Evolutionary conservation across 2,113 vertebrate species (phyloP).

Genomic region (Lipotes vexillifer): DNA sequence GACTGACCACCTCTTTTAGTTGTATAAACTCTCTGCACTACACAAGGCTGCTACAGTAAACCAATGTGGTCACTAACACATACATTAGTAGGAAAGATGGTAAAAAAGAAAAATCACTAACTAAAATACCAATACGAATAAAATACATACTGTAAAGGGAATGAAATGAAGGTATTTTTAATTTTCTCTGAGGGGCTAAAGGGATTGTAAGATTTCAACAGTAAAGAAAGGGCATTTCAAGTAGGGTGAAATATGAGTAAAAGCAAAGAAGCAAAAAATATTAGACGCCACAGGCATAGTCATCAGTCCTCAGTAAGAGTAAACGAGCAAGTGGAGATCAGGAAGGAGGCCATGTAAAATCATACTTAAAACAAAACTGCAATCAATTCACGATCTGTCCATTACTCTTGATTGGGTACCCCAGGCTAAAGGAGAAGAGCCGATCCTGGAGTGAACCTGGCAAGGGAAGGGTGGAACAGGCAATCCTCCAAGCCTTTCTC

Average conservation of each 20-base stretch:
- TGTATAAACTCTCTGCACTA: not conserved
- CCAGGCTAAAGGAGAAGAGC: not conserved
- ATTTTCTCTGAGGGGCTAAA: slow-evolving; percentile 16
- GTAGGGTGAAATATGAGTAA: not conserved
- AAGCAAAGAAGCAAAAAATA: not conserved
- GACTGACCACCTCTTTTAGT: not conserved
- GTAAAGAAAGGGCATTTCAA: not conserved
- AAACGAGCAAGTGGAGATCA: not conserved
- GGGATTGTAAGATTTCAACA: not conserved
- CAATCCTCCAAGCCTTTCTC: not conserved
- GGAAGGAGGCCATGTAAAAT: not conserved
- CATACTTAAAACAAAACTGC: not conserved
- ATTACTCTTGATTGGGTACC: not conserved
- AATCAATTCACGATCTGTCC: not conserved
- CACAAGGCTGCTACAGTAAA: not conserved
- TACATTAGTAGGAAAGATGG: not conserved
- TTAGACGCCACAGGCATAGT: not conserved
- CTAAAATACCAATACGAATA: not conserved
- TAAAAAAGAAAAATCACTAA: not conserved
- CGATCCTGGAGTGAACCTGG: not conserved
- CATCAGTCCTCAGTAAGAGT: not conserved
- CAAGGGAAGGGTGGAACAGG: not conserved
- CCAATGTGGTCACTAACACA: not conserved
- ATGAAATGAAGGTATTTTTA: not conserved
- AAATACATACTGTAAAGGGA: not conserved